Percentiles rank a stretch among this genome's conserved stretches.
phyloP scores from a whole-genome alignment of 2,888 invertebrate genomes.

The Pseudococcus jackbeardsleyi region DNA sequence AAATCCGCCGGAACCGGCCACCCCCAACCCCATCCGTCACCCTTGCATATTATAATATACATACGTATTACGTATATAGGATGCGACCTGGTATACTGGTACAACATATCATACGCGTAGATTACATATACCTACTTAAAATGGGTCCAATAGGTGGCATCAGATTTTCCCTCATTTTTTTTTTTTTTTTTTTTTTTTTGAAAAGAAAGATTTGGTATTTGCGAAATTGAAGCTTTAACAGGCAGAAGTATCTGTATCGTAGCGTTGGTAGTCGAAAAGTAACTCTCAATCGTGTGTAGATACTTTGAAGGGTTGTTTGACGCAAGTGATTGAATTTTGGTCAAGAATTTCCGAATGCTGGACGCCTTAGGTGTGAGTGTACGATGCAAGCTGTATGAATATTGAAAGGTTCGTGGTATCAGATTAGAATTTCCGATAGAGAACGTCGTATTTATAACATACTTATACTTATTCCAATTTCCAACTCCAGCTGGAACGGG shows the following conservation, averaged over 20 bases:
- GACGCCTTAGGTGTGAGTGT: background rate
- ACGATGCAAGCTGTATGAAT: too few species aligned
- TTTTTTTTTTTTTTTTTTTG: background rate
- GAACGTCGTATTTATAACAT: too few species aligned
- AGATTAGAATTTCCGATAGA: too few species aligned
- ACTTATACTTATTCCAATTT: too few species aligned
- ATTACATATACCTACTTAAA: background rate
- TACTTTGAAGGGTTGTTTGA: background rate
- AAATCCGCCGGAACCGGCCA: slow-evolving; percentile 45
- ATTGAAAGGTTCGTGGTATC: too few species aligned
- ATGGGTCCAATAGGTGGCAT: background rate
- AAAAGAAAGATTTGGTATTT: background rate
- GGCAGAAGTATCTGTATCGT: too few species aligned
- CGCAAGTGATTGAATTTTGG: background rate
- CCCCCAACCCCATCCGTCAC: background rate
- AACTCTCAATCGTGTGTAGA: background rate
- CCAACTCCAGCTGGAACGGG: too few species aligned
- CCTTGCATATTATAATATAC: slow-evolving; percentile 27
- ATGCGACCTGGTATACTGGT: background rate
- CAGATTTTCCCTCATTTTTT: background rate
- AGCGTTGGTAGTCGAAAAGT: too few species aligned
- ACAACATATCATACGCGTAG: too few species aligned
- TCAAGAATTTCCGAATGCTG: background rate
- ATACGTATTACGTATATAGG: background rate
- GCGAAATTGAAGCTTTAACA: background rate